Base-by-base conservation (phyloP, 2,797 vertebrate genomes). In the Rhynchotus rufescens region DNA sequence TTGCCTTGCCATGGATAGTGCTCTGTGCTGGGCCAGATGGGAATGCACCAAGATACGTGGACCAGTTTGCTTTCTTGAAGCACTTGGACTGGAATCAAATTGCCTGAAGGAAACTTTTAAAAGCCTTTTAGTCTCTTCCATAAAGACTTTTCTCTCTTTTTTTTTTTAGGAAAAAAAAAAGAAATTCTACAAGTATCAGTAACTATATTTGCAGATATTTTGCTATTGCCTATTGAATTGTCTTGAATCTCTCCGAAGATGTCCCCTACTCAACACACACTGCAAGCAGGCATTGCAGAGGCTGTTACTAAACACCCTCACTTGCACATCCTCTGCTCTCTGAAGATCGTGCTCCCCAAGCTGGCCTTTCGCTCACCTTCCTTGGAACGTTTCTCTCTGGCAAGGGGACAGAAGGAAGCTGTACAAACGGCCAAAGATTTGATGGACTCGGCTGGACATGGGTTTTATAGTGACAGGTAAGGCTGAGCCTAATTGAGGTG, bases 1-100 rank as follows among this genome's bases (percentile, higher is more conserved):
- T 30, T 91, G 67, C 52, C 32, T 83, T 79, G 76, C 88, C 84
- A 40, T 45, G 90, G 92, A 73, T 89, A 76, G 91, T 92, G 40
- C 0, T 0, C 47, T 86, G 80, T 64, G 44, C 44, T 44, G 79
- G 79, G 83, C 79, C 45, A 62, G n/a, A 77, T 54, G 84, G 74
- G 65, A 94, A 76, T 68, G 64, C 52, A 69, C 54, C n/a, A 79
- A 89, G 82, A 64, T 93, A 74, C 45, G 77, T 68, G 32, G 68
- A 65, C 1, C 3, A 12, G 65, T 45, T 92, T 84, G 45, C 91
- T 86, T 77, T 56, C 71, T 92, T 81, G 71, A 90, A 91, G 86
- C 12, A 49, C 57, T 90, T 93, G 88, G 76, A 86, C 20, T n/a
- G 52, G 26, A 92, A 87, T 80, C 79, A 93, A 94, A 79, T 40